phyloP scores from a whole-genome alignment of 2,113 vertebrate genomes.

The Saccopteryx leptura region DNA sequence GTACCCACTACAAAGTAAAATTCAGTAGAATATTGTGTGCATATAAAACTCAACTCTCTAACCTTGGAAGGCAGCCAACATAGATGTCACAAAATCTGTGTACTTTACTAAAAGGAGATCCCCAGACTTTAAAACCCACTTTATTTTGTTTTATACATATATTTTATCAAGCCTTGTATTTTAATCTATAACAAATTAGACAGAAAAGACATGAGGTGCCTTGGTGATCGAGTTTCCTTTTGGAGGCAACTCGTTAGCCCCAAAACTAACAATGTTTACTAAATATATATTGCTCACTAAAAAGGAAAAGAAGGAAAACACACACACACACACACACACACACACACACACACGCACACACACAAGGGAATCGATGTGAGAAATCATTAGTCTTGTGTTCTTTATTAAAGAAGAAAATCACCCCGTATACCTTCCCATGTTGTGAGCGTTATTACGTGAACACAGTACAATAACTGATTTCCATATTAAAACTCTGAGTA shows the following conservation, averaged over 20 bases:
- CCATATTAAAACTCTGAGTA: slow-evolving; percentile 8
- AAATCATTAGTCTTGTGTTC: neutral
- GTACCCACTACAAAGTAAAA: neutral
- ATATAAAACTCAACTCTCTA: slow-evolving; percentile 37
- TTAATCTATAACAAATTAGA: slow-evolving; percentile 24
- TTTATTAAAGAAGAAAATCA: slow-evolving; percentile 6
- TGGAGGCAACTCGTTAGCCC: neutral
- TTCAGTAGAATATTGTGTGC: neutral
- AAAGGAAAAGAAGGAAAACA: neutral
- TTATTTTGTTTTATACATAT: slow-evolving; percentile 35
- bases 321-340: neutral
- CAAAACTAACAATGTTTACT: slow-evolving; percentile 12
- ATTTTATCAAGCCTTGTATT: slow-evolving; percentile 26
- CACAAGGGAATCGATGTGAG: neutral
- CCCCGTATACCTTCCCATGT: neutral
- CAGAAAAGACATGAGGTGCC: neutral
- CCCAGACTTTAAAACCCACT: neutral
- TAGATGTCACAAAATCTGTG: neutral
- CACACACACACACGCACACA: neutral
- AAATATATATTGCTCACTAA: slow-evolving; percentile 5
- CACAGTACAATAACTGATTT: slow-evolving; percentile 28
- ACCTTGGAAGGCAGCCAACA: neutral
- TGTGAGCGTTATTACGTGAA: slow-evolving; percentile 20
- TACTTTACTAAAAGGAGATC: neutral
- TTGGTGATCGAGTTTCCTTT: neutral